Evolutionary conservation across 2,113 vertebrate genomes (phyloP).

Genomic region (Trochalopteron elliotii): DNA sequence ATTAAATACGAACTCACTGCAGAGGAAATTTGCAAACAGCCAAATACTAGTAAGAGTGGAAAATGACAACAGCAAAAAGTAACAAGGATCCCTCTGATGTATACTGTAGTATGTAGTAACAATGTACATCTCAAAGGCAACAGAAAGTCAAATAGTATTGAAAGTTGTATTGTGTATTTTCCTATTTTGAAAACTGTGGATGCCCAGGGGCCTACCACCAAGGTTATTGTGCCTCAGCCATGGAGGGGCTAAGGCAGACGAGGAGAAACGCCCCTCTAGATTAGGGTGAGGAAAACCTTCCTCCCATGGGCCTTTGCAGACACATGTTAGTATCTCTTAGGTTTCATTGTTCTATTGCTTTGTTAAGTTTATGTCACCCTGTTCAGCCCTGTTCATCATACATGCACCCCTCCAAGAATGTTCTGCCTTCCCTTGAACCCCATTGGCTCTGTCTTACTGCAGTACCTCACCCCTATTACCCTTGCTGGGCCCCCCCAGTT

Average conservation of each 20-base stretch:
- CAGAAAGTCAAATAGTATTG: background rate
- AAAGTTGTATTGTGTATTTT: background rate
- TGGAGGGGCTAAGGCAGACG: background rate
- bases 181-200: background rate
- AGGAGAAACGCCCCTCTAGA: background rate
- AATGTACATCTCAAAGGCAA: background rate
- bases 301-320: background rate
- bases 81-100: background rate
- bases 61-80: background rate
- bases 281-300: background rate
- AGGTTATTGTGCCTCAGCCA: background rate
- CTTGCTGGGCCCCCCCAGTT: background rate
- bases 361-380: background rate
- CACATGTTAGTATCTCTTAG: background rate
- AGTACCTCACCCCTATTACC: background rate
- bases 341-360: background rate
- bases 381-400: background rate
- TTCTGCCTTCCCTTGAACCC: background rate
- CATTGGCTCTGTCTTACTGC: background rate
- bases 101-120: background rate
- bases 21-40: background rate
- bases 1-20: background rate
- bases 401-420: background rate
- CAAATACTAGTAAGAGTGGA: background rate
- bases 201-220: background rate